A percentile compares a stretch with the other conserved stretches of the same genome.
phyloP scores from a whole-genome alignment of 1,140 invertebrate genomes.

The Cepaea nemoralis region DNA sequence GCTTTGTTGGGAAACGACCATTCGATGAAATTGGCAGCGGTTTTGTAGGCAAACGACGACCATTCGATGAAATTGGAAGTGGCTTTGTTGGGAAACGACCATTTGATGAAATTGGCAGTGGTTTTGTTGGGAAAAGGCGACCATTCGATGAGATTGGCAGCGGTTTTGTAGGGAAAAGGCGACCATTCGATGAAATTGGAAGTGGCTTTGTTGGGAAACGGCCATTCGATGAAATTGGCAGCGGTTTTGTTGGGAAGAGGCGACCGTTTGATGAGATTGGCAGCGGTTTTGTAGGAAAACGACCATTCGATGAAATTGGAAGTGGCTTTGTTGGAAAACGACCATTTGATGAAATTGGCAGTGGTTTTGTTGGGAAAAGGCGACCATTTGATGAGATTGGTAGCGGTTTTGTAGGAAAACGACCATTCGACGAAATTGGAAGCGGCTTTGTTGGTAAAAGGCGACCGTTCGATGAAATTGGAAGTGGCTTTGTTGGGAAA shows the following conservation, averaged over 20 bases:
- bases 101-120: neutral
- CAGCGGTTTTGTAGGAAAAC: neutral
- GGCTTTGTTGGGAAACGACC: neutral
- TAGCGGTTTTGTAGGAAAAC: no score
- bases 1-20: neutral
- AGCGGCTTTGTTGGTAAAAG: no score
- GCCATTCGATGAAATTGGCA: neutral
- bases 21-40: neutral
- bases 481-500: no score
- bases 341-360: neutral
- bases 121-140: neutral
- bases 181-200: neutral
- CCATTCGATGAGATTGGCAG: neutral
- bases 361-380: conserved; percentile 2
- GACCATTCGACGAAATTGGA: no score
- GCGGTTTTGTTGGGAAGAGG: neutral
- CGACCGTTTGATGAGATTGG: neutral
- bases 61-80: neutral
- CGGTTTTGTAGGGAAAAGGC: neutral
- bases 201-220: neutral
- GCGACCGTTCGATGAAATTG: no score
- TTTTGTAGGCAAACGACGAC: neutral
- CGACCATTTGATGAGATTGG: no score
- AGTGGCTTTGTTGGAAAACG: neutral
- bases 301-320: neutral